Evolutionary conservation across 1,140 invertebrate species (phyloP).

Genomic region (Archegozetes longisetosus): DNA sequence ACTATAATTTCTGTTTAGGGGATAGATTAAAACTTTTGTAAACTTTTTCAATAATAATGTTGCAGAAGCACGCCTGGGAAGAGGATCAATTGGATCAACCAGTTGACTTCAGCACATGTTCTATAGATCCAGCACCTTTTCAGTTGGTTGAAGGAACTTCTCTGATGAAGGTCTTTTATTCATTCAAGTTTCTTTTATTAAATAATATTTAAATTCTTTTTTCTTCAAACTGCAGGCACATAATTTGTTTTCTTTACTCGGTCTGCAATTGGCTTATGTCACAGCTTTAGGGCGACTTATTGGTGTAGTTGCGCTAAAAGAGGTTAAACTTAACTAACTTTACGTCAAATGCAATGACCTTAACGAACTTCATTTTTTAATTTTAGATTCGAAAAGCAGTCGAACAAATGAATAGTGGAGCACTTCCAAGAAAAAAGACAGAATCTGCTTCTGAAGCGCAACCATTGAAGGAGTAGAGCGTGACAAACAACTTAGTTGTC

Average conservation of each 20-base stretch:
- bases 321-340: constrained; percentile 40
- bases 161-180: constrained; percentile 10
- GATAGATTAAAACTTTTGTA: too few relatives aligned
- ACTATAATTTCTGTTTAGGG: too few relatives aligned
- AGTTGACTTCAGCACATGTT: constrained; percentile 70
- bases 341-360: too few relatives aligned
- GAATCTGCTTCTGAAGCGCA: neutral
- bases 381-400: constrained; percentile 68
- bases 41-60: too few relatives aligned
- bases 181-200: neutral
- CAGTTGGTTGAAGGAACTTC: constrained; percentile 42
- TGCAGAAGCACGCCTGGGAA: constrained; percentile 63
- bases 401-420: constrained; percentile 62
- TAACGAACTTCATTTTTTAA: too few relatives aligned
- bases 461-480: too few relatives aligned
- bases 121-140: constrained; percentile 95
- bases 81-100: constrained; percentile 55
- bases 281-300: constrained; percentile 84
- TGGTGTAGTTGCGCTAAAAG: constrained; percentile 85
- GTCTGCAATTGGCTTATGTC: constrained; percentile 90
- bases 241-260: constrained; percentile 87
- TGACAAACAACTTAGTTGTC: too few relatives aligned
- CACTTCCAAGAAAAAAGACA: constrained; percentile 1
- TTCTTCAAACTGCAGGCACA: constrained; percentile 45
- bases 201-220: neutral